Evolutionary conservation across 2,797 vertebrate species (phyloP), one percentile per base, ranked within the genome.

Genomic region (Garrulus glandarius): DNA sequence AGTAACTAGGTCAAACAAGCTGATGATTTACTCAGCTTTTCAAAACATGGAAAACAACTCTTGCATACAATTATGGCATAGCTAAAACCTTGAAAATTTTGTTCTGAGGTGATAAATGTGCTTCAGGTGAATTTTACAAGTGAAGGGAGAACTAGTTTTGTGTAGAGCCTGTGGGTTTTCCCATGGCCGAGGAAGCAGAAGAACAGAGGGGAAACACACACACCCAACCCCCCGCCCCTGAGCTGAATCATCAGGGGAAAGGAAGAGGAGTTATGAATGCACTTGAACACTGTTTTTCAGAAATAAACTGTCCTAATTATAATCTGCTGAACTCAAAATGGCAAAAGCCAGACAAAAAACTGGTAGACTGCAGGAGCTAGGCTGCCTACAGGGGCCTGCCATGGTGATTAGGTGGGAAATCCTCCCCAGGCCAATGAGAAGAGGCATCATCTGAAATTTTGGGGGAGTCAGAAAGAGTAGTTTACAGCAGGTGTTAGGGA

Each of bases 1-100:
- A 85, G 26, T 44, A 93, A 92, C 69, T 81, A 79, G 87, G 91
- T 91, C 95, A 94, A 88, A 83, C 32, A 44, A 70, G 69, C 32
- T 13, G 26, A 64, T 74, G 13, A 71, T 84, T 84, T 92, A 71
- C 39, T 69, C 57, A 39, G 65, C 50, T 88, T 56, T 80, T 59
- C 1, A 2, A 77, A 84, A 77, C 29, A 32, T 0, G 5, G 55
- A 67, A 82, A 92, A 82, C 47, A 72, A 41, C 47, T 37, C 79
- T 61, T 50, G 63, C 44, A 41, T 47, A 44, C 57, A 83, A 86
- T 29, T 71, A 67, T 1, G 6, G 50, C 52, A 43, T 2, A 43
- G 69, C 23, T 69, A 56, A 87, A 89, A 60, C 32, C 22, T 60
- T 23, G 21, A 63, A 19, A 69, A 44, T 60, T 65, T 70, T 84